These are phyloP conservation scores for Drosophila simulans DNA, from an alignment of 1,140 invertebrate species.

Conservation along the genomic window DNA sequence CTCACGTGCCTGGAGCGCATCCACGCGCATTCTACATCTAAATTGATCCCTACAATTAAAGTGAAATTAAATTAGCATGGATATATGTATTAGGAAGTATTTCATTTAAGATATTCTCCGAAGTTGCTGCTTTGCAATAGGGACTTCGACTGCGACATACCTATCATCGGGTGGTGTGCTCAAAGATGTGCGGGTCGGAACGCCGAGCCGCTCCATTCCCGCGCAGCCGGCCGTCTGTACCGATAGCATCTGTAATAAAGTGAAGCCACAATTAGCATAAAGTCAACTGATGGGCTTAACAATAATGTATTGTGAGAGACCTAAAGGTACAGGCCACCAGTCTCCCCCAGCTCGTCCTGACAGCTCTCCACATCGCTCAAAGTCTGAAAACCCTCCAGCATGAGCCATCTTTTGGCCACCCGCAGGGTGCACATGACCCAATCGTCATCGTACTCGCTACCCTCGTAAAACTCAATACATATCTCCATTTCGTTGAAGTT, in stretches of 20 bases:
- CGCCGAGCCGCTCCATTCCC: slow-evolving; percentile 88
- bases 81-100: no score
- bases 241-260: slow-evolving; percentile 88
- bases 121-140: no score
- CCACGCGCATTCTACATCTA: slow-evolving; percentile 83
- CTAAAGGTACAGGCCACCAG: slow-evolving; percentile 2
- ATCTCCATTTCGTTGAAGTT: slow-evolving; percentile 45
- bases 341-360: slow-evolving; percentile 34
- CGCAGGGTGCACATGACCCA: not conserved
- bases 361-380: slow-evolving; percentile 43
- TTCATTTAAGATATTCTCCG: no score
- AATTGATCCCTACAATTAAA: slow-evolving; percentile 68
- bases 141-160: slow-evolving; percentile 41
- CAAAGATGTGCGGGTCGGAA: slow-evolving; percentile 85
- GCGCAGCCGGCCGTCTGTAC: slow-evolving; percentile 88
- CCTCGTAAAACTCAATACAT: slow-evolving; percentile 27
- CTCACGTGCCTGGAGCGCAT: slow-evolving; percentile 78
- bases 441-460: not conserved
- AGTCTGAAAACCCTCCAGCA: slow-evolving; percentile 44
- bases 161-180: slow-evolving; percentile 83
- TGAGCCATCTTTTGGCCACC: slow-evolving; percentile 53
- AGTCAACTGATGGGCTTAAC: not conserved
- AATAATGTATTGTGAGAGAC: not conserved
- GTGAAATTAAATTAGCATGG: slow-evolving; percentile 1
- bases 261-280: not conserved